Base-by-base conservation (phyloP, 2,797 vertebrate species). In the Chaunax sp. region DNA sequence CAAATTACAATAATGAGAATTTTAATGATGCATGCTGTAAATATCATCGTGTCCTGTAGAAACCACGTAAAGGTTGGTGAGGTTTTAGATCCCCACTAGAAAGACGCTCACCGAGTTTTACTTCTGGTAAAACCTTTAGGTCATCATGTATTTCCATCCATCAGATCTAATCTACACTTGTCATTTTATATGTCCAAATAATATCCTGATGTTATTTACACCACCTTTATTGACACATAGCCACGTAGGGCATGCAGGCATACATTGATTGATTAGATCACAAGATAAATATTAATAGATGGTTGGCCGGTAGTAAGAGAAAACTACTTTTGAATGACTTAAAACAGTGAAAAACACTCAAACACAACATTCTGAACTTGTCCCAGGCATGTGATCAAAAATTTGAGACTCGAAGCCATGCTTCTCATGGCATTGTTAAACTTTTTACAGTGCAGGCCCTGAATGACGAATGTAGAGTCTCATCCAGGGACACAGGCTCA, bases 401-500 rank as follows among this genome's bases (percentile, higher is more conserved):
- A n/a, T 51, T 0, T 1, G 25, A 37, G 23, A 51, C 33, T 26
- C 23, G 12, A 52, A 22, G 19, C 18, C 5, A 0, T 26, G 4
- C 37, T 45, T 70, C 46, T 30, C 26, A 45, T 28, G 26, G 4
- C 18, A 1, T 1, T 25, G 26, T 72, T 41, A 15, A 75, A 81
- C 35, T 55, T 49, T 75, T 84, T 73, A 12, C 58, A 75, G 74
- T 53, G 51, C 46, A 55, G 37, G 5, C 20, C 23, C 57, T 75
- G 54, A 79, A 77, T 81, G 75, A 82, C 64, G 75, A 78, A 82
- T 84, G 72, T 40, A 38, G 26, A 41, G 45, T 54, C 60, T 77
- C 47, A 67, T 75, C 55, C 22, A 19, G 49, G 49, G 30, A 75
- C 40, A 47, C 1, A 1, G 47, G 52, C 72, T 85, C 80, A 80